These are phyloP conservation scores for Loripinus fragilis DNA, from an alignment of 2,888 invertebrate genomes.

Conservation along the genomic window DNA sequence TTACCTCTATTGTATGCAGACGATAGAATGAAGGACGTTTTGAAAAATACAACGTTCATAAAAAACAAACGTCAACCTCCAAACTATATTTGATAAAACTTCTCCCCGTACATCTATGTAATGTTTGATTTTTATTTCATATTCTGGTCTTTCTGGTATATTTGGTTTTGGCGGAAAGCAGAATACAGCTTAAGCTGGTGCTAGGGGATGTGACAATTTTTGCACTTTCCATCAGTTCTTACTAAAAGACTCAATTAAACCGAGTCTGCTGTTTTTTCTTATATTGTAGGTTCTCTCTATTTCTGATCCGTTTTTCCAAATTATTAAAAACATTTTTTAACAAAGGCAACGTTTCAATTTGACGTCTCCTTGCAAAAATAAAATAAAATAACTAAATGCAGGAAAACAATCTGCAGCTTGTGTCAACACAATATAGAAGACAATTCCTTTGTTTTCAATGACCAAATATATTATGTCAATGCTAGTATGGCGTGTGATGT, in stretches of 20 bases:
- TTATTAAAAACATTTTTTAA: background rate
- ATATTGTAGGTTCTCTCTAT: too few species aligned
- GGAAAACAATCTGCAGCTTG: background rate
- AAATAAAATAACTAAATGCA: background rate
- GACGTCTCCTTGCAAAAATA: background rate
- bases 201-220: too few species aligned
- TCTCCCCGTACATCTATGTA: too few species aligned
- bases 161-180: too few species aligned
- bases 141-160: too few species aligned
- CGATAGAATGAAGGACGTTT: background rate
- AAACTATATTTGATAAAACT: too few species aligned
- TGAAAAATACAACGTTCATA: background rate
- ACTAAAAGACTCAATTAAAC: too few species aligned
- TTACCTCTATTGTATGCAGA: background rate
- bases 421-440: background rate
- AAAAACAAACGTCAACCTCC: conserved; percentile 4
- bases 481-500: background rate
- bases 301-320: too few species aligned
- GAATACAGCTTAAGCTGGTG: too few species aligned
- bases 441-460: background rate
- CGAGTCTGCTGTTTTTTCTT: too few species aligned
- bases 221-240: too few species aligned
- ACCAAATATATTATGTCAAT: background rate
- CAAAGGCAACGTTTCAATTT: background rate
- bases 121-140: too few species aligned